A percentile compares a stretch with the other conserved stretches of the same genome.
phyloP scores from a whole-genome alignment of 2,113 vertebrate species.

The Miniopterus natalensis region DNA sequence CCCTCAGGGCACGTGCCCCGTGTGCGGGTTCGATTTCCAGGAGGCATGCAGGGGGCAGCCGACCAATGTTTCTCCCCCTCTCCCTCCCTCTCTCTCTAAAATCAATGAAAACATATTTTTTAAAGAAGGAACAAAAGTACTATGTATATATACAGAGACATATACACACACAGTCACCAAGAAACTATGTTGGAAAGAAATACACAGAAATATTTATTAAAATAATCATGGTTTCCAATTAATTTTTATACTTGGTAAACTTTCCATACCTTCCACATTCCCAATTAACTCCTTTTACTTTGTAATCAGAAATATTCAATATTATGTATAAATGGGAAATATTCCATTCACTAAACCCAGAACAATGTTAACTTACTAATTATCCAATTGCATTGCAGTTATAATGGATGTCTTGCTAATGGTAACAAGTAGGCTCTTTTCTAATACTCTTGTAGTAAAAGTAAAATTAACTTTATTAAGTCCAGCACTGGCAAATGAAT shows the following conservation, averaged over 20 bases:
- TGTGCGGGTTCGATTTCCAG: too few relatives aligned
- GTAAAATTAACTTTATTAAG: conserved; percentile 23
- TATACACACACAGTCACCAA: not conserved
- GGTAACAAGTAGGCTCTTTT: not conserved
- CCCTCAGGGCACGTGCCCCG: too few relatives aligned
- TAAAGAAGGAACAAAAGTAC: not conserved
- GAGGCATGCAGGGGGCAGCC: too few relatives aligned
- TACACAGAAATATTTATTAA: not conserved
- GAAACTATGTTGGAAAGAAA: not conserved
- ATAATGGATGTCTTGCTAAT: not conserved
- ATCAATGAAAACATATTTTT: not conserved
- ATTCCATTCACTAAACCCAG: not conserved
- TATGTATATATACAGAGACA: not conserved
- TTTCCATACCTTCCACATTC: not conserved
- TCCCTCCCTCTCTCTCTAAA: too few relatives aligned
- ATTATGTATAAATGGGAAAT: not conserved
- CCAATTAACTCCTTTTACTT: not conserved
- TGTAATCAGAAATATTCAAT: not conserved
- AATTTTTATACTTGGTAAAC: not conserved
- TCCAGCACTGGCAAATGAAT: conserved; percentile 4
- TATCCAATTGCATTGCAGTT: not conserved
- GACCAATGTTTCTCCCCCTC: too few relatives aligned
- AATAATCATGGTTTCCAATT: not conserved
- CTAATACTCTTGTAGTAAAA: not conserved
- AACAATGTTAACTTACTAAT: not conserved